Base-by-base conservation (phyloP, 2,888 invertebrate species). In the Sthenelais limicola region DNA sequence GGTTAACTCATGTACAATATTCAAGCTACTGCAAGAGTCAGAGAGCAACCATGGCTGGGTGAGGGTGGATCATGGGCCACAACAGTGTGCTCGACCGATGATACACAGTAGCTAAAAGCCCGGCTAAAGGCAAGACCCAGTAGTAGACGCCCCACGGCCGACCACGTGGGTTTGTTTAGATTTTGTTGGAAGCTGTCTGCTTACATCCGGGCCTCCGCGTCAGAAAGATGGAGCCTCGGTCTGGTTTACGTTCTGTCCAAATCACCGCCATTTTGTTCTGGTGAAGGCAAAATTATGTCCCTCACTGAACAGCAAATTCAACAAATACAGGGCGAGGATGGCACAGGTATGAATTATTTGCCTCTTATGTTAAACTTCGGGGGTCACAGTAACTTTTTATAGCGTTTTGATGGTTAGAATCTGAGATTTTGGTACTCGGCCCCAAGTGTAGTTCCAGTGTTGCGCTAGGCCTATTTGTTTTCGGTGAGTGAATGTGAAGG, bases 261-360 rank as follows among this genome's bases (percentile, higher is more conserved):
- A 74, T 74, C 69, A 72, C 76, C 76, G 76, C 76, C 76, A 76
- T 76, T 76, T 76, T 76, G 72, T 76, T 70, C 69, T 51, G 35
- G 54, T 28, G 62, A 67, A 54, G 51, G 68, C 35, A 18, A 68
- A 71, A 76, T 73, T 68, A 76, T 76, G 76, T 76, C 76, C 68
- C 73, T 73, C 56, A 21, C 72, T 30, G 76, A 76, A 24, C 70
- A 69, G 24, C 43, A 67, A 47, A 38, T 67, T 30, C 67, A 48
- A n/a, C 74, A 73, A 56, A 30, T 76, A 32, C 71, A 70, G 47
- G 67, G 66, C n/a, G 76, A 76, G 49, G 71, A 71, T 71, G 71
- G 67, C 24, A 71, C 74, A 67, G 76, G 76, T 76, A 15, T 26
- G 70, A 67, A 3, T 38, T 70, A 48, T 28, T 54, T 26, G 28